Evolutionary conservation across 2,888 invertebrate genomes (phyloP).

Genomic region (Apomyelois bistriatella): DNA sequence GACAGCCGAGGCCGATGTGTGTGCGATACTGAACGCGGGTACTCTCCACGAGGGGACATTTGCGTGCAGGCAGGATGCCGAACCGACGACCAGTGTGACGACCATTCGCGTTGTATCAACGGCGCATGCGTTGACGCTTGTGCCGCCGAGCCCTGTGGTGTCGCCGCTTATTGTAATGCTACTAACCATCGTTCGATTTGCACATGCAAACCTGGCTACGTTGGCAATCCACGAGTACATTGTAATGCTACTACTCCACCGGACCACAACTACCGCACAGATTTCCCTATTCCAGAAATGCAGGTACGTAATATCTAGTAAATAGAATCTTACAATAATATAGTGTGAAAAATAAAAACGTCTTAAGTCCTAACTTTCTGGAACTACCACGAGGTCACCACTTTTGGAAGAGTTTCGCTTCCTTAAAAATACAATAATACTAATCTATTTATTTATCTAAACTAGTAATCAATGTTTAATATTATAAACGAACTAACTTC

Average conservation of each 20-base stretch:
- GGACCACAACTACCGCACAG: constrained; percentile 81
- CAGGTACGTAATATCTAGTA: constrained; percentile 45
- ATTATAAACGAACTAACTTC: too few species aligned
- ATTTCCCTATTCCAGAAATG: constrained; percentile 92
- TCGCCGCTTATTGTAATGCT: constrained; percentile 88
- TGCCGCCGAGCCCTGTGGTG: constrained; percentile 84
- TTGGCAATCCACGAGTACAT: constrained; percentile 86
- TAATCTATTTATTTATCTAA: too few species aligned
- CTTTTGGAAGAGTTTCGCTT: too few species aligned
- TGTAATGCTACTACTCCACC: constrained; percentile 80
- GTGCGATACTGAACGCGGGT: constrained; percentile 89
- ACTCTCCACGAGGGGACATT: constrained; percentile 87
- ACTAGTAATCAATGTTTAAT: too few species aligned
- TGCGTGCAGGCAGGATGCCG: constrained; percentile 89
- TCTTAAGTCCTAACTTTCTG: too few species aligned
- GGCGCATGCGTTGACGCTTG: constrained; percentile 91
- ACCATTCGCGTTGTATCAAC: constrained; percentile 87
- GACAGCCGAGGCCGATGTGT: constrained; percentile 90
- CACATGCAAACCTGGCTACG: constrained; percentile 87
- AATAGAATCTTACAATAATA: too few species aligned
- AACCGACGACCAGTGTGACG: constrained; percentile 86
- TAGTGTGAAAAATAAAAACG: too few species aligned
- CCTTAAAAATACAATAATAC: too few species aligned
- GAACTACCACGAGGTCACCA: too few species aligned
- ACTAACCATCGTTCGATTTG: constrained; percentile 88